Percentiles rank a stretch among this genome's conserved stretches.
These are phyloP conservation scores for Eulithis prunata DNA, from an alignment of 2,888 invertebrate species.

Conservation along the genomic window DNA sequence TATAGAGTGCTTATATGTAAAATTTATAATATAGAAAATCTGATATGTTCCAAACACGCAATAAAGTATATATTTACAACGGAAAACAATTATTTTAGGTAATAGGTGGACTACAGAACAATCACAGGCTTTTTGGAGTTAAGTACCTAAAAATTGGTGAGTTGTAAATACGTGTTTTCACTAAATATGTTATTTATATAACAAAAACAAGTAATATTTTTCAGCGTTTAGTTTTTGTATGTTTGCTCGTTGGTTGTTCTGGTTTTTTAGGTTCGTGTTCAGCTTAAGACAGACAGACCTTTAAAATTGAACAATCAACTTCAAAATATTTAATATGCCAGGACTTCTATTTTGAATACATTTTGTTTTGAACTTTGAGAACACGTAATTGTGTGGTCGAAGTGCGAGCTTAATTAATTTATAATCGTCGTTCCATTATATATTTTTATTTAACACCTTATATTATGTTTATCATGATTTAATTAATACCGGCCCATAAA, in stretches of 20 bases:
- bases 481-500: no score
- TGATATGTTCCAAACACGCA: constrained; percentile 37
- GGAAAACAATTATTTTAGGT: constrained; percentile 19
- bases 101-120: constrained; percentile 22
- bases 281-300: no score
- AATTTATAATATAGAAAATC: constrained; percentile 23
- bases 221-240: not conserved
- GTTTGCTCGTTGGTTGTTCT: not conserved
- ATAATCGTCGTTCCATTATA: no score
- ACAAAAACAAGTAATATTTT: not conserved
- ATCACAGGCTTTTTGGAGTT: constrained; percentile 29
- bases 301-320: no score
- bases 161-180: not conserved
- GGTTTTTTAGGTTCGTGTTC: not conserved
- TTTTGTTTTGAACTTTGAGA: no score
- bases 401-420: no score
- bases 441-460: no score
- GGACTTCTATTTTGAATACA: no score
- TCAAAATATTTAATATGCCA: no score
- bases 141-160: constrained; percentile 11
- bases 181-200: not conserved
- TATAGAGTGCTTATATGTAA: constrained; percentile 19
- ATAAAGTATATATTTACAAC: constrained; percentile 24
- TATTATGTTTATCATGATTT: no score
- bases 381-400: no score